phyloP scores from a whole-genome alignment of 2,797 vertebrate species.

The Gallinago solitaria region DNA sequence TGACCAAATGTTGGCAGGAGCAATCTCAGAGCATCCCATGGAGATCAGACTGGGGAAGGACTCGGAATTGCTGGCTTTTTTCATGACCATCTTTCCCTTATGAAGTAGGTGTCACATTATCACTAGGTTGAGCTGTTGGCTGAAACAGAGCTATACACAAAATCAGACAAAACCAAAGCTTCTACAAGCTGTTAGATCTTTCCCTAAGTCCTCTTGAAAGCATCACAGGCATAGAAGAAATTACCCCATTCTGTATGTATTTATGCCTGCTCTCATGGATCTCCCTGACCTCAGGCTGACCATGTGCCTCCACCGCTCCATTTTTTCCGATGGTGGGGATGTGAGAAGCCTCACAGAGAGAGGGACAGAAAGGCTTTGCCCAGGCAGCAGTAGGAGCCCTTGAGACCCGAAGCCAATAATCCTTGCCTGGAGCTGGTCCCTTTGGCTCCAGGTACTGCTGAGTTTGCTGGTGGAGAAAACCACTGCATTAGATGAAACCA shows the following conservation, averaged over 20 bases:
- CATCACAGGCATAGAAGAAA: background rate
- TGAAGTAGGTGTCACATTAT: rapidly evolving
- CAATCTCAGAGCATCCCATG: background rate
- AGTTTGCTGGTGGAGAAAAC: slow-evolving; percentile 54
- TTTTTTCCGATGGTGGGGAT: background rate
- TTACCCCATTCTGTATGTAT: background rate
- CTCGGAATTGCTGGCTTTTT: background rate
- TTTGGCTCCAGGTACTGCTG: slow-evolving; percentile 45
- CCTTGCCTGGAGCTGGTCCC: background rate
- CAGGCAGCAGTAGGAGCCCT: background rate
- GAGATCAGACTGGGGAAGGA: background rate
- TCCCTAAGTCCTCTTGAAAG: background rate
- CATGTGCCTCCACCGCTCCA: background rate
- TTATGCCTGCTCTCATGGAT: background rate
- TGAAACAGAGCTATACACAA: background rate
- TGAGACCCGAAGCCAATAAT: slow-evolving; percentile 27
- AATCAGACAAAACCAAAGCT: background rate
- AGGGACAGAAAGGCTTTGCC: slow-evolving; percentile 24
- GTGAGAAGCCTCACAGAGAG: background rate
- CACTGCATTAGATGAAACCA: slow-evolving; percentile 26
- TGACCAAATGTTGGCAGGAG: background rate
- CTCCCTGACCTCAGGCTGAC: background rate
- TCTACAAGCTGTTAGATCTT: background rate
- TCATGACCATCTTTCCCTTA: background rate
- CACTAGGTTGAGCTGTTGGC: background rate